Evolutionary conservation across 2,113 vertebrate genomes (phyloP), one percentile per base, ranked within the genome.

Genomic region (Pollimyrus isidori): DNA sequence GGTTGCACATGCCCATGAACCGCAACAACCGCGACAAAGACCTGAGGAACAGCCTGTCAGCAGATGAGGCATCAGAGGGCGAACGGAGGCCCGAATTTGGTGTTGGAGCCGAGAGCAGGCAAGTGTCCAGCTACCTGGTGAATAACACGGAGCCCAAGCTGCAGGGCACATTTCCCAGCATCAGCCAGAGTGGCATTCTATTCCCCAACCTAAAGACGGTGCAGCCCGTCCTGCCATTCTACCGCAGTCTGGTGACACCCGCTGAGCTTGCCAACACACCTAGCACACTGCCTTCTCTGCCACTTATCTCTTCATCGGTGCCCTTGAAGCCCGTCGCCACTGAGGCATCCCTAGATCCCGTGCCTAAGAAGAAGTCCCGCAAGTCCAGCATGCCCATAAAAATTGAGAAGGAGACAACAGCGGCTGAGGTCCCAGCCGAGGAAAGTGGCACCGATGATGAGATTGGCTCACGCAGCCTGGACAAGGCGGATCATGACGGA

Each of bases 331-430:
- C 96, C 19, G 35, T 93, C 21, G 93, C 94, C 58, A 95, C 93
- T 0, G 96, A 97, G 39, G 91, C 90, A 62, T 95, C 93, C 1
- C 92, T 94, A 1, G 97, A 99, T 21, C 91, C 93, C 0, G 93
- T 97, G 88, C 98, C 98, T 91, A 99, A 99, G 95, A 99, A 99
- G 94, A 99, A 99, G 88, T 98, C 98, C n/a, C 97, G 98, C 0
- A 99, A 99, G 92, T 99, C 98, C 13, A 99, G 98, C 82, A 99
- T 98, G 98, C 98, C 98, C 6, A 97, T 99, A 92, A 99, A 99
- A 92, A 99, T 99, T 73, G 97, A 99, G 94, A 99, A 98, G 90
- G 98, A 97, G 90, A 91, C 96, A 87, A 97, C 96, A 46, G 82
- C 92, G 1, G 94, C 93, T 0, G 91, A 95, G 0, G 95, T 95